Percentiles rank a stretch among this genome's conserved stretches.
Evolutionary conservation across 2,113 vertebrate genomes (phyloP).

Genomic region (Oryzias woworae): DNA sequence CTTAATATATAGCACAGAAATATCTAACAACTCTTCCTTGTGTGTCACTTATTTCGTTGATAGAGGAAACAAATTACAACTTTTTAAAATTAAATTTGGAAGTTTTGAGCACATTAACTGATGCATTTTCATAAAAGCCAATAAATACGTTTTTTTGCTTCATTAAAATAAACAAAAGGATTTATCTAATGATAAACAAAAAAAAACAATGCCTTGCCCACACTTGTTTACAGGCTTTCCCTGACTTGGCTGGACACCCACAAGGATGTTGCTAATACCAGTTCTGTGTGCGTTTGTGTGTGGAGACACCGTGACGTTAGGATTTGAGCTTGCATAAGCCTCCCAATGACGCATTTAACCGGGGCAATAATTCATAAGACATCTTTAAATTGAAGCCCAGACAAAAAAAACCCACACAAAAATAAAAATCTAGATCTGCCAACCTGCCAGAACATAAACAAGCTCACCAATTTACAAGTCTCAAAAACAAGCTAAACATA

Average conservation of each 20-base stretch:
- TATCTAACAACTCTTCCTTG: neutral
- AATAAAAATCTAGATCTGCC: conserved; percentile 5
- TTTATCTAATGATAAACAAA: neutral
- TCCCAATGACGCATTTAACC: conserved; percentile 64
- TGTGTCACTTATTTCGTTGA: too few relatives aligned
- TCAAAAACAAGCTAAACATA: conserved; percentile 4
- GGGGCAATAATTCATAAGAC: conserved; percentile 50
- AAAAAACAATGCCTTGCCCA: conserved; percentile 12
- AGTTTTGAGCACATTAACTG: neutral
- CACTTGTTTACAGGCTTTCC: conserved; percentile 38
- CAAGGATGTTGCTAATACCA: conserved; percentile 54
- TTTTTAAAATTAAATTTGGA: neutral
- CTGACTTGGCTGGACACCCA: conserved; percentile 50
- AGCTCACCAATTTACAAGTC: conserved; percentile 4
- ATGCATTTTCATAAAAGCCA: neutral
- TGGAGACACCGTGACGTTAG: conserved; percentile 40
- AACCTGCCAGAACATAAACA: conserved; percentile 3
- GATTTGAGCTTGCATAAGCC: conserved; percentile 25
- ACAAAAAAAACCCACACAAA: neutral
- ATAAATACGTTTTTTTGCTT: neutral
- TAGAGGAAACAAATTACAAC: too few relatives aligned
- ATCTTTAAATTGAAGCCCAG: conserved; percentile 49
- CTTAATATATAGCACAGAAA: conserved; percentile 26
- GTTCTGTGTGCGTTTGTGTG: conserved; percentile 38
- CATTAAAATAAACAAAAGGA: neutral